phyloP scores from a whole-genome alignment of 2,113 vertebrate species.

The Leptodactylus fuscus region DNA sequence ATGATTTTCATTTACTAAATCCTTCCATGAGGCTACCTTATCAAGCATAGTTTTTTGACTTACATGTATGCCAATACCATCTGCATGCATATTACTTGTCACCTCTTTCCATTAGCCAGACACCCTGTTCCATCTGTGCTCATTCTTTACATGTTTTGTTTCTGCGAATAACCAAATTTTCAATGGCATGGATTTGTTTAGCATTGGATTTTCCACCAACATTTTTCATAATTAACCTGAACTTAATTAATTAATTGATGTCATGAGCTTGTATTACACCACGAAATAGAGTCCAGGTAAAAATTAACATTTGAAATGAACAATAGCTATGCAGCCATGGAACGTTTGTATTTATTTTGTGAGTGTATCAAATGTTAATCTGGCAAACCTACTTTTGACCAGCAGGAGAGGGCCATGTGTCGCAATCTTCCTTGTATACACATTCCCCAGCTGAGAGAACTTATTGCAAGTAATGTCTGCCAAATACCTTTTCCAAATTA shows the following conservation, averaged over 20 bases:
- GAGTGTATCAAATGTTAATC: conserved; percentile 24
- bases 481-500: conserved; percentile 35
- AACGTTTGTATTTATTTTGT: neutral
- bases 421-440: conserved; percentile 22
- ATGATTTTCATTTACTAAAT: neutral
- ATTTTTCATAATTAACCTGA: conserved; percentile 19
- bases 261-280: neutral
- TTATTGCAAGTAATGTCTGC: conserved; percentile 32
- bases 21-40: neutral
- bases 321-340: neutral
- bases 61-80: neutral
- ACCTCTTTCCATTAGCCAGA: neutral
- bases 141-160: neutral
- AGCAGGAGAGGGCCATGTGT: conserved; percentile 24
- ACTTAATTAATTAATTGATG: neutral
- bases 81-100: neutral
- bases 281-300: neutral
- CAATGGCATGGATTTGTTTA: neutral
- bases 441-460: conserved; percentile 42
- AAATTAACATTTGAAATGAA: neutral
- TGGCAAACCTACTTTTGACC: conserved; percentile 3
- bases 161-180: neutral
- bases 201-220: neutral
- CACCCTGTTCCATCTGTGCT: conserved; percentile 1
- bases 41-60: neutral